phyloP scores from a whole-genome alignment of 2,888 invertebrate species.

The Sisyra terminalis region DNA sequence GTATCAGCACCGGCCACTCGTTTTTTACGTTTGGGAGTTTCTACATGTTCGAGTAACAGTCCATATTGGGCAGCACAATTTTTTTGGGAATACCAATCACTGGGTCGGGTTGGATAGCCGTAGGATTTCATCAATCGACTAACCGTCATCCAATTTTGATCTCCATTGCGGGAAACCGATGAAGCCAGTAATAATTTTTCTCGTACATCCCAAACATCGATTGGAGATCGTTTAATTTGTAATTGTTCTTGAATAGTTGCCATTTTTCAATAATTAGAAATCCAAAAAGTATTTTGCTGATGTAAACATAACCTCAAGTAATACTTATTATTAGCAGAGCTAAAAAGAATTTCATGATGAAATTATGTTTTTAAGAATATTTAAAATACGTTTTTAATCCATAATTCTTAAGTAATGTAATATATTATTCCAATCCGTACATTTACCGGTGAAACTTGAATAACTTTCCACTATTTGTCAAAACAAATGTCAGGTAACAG shows the following conservation, averaged over 20 bases:
- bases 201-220: slow-evolving; percentile 72
- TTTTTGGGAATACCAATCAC: slow-evolving; percentile 82
- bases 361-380: too few species aligned
- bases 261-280: slow-evolving; percentile 16
- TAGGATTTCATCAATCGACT: slow-evolving; percentile 63
- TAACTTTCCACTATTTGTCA: too few species aligned
- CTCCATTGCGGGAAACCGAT: slow-evolving; percentile 68
- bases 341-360: too few species aligned
- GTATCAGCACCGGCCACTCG: slow-evolving; percentile 32
- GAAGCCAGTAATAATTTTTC: slow-evolving; percentile 78
- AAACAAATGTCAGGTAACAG: too few species aligned
- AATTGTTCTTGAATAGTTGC: slow-evolving; percentile 26
- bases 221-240: slow-evolving; percentile 45
- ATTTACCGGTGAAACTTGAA: too few species aligned
- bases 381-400: too few species aligned
- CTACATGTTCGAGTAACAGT: slow-evolving; percentile 61
- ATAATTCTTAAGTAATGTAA: too few species aligned
- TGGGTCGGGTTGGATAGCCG: slow-evolving; percentile 55
- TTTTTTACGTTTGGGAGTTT: slow-evolving; percentile 74
- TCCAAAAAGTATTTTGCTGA: not conserved
- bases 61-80: slow-evolving; percentile 84
- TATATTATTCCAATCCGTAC: too few species aligned
- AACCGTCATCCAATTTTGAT: slow-evolving; percentile 86
- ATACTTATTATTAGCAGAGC: too few species aligned
- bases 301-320: not conserved